Conservation (phyloP, 2,113 vertebrate genomes). For the Eulacestoma nigropectus region DNA sequence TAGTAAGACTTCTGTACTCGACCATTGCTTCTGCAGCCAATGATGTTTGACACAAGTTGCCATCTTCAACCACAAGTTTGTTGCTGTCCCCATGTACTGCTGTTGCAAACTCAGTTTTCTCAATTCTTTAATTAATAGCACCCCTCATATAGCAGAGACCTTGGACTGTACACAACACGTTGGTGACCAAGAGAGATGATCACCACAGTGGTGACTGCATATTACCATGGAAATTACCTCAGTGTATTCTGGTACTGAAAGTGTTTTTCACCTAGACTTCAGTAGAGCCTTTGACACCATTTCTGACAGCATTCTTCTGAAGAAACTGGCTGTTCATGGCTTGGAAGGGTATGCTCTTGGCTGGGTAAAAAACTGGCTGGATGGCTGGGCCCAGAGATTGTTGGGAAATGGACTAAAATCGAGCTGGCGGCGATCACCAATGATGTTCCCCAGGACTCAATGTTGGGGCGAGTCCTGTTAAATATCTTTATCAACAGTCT, state of each 20-base stretch:
- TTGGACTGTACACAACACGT: background rate
- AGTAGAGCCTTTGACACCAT: background rate
- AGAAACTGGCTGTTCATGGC: background rate
- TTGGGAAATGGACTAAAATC: background rate
- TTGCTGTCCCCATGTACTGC: background rate
- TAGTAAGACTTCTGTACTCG: background rate
- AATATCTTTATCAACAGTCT: background rate
- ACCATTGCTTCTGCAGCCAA: background rate
- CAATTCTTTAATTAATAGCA: background rate
- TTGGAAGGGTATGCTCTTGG: background rate
- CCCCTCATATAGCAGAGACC: background rate
- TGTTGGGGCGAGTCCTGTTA: background rate
- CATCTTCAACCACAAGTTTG: background rate
- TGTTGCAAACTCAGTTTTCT: background rate
- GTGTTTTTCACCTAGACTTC: background rate
- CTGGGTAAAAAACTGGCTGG: background rate
- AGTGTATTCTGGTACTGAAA: background rate
- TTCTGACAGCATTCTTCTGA: background rate
- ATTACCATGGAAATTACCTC: background rate
- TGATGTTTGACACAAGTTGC: background rate
- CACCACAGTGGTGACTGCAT: background rate
- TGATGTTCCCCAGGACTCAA: background rate
- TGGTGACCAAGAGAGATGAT: background rate
- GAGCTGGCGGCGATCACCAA: rapidly evolving
- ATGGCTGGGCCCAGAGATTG: no score